A percentile compares a stretch with the other conserved stretches of the same genome.
Evolutionary conservation across 1,140 invertebrate species (phyloP).

Genomic region (Bombus impatiens): DNA sequence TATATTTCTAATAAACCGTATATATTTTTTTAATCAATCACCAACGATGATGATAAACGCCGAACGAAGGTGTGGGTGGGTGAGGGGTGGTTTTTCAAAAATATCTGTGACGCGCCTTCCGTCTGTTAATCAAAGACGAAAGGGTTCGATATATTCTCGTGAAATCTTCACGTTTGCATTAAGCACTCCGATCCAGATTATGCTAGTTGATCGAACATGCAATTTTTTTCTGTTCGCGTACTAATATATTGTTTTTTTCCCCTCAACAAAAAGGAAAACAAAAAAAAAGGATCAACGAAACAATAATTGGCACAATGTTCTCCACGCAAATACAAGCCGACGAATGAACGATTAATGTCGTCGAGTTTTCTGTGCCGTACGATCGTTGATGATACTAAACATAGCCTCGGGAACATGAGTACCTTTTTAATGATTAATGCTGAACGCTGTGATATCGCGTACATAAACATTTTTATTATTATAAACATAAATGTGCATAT

Average conservation of each 20-base stretch:
- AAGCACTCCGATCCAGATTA: conserved; percentile 18
- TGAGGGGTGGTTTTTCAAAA: not conserved
- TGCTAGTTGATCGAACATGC: conserved; percentile 1
- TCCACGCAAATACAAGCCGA: not conserved
- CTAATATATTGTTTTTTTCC: conserved; percentile 1
- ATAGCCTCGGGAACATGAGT: conserved; percentile 71
- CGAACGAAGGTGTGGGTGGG: not conserved
- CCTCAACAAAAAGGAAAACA: not conserved
- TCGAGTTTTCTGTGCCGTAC: conserved; percentile 10
- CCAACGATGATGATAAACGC: not conserved
- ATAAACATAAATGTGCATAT: conserved; percentile 77
- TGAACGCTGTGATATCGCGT: conserved; percentile 82
- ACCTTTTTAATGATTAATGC: conserved; percentile 75
- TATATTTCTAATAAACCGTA: conserved; percentile 10
- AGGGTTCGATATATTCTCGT: conserved; percentile 9
- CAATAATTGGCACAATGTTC: conserved; percentile 25
- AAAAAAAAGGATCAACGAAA: not conserved
- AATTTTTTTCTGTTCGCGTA: conserved; percentile 28
- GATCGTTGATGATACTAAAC: conserved; percentile 26
- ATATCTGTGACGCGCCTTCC: conserved; percentile 15
- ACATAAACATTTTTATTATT: conserved; percentile 79
- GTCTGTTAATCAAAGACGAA: conserved; percentile 1
- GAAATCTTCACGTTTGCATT: conserved; percentile 28
- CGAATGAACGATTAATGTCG: not conserved
- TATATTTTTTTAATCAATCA: conserved; percentile 14